These are phyloP conservation scores for Papilio xuthus DNA, from an alignment of 1,140 invertebrate genomes.

Conservation along the genomic window DNA sequence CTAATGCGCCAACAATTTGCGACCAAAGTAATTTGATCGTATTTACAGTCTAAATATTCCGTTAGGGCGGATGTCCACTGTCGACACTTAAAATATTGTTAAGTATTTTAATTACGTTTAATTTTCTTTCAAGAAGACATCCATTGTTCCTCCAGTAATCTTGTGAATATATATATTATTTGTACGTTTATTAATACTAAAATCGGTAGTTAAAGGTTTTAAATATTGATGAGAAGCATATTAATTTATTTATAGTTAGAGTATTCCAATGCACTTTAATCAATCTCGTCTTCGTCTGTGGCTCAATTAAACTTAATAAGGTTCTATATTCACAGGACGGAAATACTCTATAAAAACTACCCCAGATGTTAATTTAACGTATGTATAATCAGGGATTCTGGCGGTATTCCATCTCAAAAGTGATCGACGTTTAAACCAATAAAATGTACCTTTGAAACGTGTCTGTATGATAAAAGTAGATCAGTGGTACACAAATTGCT, in stretches of 20 bases:
- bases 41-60: constrained; percentile 12
- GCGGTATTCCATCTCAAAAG: too few relatives aligned
- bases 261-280: constrained; percentile 14
- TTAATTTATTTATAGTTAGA: background rate
- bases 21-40: constrained; percentile 33
- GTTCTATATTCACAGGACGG: background rate
- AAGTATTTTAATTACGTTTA: background rate
- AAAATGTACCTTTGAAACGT: too few relatives aligned
- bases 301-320: constrained; percentile 2
- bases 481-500: too few relatives aligned
- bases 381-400: background rate
- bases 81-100: background rate
- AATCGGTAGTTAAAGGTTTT: background rate
- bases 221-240: background rate
- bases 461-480: too few relatives aligned
- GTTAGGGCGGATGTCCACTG: background rate
- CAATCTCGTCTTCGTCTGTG: background rate
- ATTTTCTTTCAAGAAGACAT: too few relatives aligned
- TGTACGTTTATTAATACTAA: background rate
- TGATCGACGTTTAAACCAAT: too few relatives aligned
- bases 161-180: background rate
- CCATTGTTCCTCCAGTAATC: too few relatives aligned
- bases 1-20: constrained; percentile 34
- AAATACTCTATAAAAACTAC: background rate
- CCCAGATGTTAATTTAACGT: background rate